Conservation (phyloP, 2,888 invertebrate genomes). For the Lacanobia oleracea region DNA sequence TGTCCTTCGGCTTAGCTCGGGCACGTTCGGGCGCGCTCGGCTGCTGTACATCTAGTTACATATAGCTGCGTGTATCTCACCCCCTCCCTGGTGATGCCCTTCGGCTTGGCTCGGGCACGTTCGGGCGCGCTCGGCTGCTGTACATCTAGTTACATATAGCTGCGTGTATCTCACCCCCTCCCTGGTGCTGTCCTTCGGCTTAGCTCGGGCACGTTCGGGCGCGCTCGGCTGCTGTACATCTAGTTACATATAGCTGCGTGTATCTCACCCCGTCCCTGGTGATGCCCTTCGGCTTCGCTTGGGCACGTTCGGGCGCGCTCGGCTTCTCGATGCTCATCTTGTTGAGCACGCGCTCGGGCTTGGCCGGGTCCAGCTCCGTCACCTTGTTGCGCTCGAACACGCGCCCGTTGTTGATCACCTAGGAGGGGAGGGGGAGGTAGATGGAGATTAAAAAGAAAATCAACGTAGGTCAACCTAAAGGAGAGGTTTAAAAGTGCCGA, state of each 20-base stretch:
- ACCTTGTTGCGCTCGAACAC: conserved; percentile 84
- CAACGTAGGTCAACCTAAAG: no score
- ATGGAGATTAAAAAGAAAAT: no score
- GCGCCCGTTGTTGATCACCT: conserved; percentile 87
- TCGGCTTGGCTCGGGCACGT: no score
- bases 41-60: neutral
- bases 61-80: neutral
- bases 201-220: neutral
- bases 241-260: neutral
- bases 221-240: neutral
- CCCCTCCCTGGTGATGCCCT: conserved; percentile 16
- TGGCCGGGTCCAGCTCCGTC: conserved; percentile 66
- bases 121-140: neutral
- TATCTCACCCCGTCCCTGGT: conserved; percentile 20
- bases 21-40: neutral
- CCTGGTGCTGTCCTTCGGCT: neutral
- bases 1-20: no score
- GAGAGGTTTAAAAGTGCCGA: no score
- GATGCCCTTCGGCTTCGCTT: neutral
- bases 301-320: neutral
- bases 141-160: neutral
- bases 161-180: conserved; percentile 19
- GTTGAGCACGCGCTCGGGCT: conserved; percentile 55
- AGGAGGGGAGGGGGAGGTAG: neutral
- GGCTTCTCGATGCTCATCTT: conserved; percentile 65